Conservation (phyloP, 1,140 invertebrate genomes). For the Aphidius ervi region DNA sequence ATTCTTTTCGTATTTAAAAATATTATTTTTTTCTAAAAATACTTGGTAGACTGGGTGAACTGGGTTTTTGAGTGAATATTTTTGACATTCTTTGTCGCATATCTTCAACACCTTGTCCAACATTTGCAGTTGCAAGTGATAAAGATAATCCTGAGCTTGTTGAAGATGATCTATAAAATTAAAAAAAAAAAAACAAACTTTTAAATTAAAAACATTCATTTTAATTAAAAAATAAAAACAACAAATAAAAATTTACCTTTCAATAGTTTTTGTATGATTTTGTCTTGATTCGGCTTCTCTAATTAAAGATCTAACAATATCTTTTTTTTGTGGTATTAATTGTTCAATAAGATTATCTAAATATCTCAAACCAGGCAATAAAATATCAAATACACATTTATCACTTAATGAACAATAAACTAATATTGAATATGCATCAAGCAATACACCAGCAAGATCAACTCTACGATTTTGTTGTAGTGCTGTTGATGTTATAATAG, state of each 20-base stretch:
- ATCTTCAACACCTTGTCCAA: conserved; percentile 60
- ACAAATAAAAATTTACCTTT: conserved; percentile 38
- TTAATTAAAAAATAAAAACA: background rate
- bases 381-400: conserved; percentile 47
- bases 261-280: conserved; percentile 41
- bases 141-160: conserved; percentile 43
- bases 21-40: conserved; percentile 53
- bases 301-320: conserved; percentile 52
- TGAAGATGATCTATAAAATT: conserved; percentile 37
- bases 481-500: conserved; percentile 57
- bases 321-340: conserved; percentile 50
- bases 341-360: conserved; percentile 53
- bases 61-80: conserved; percentile 57
- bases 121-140: conserved; percentile 49
- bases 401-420: conserved; percentile 60
- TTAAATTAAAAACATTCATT: background rate
- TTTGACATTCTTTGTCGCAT: conserved; percentile 60
- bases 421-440: conserved; percentile 65
- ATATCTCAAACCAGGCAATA: conserved; percentile 54
- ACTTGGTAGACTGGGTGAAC: conserved; percentile 44
- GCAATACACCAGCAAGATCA: conserved; percentile 59
- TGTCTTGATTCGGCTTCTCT: conserved; percentile 54
- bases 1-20: background rate
- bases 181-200: background rate
- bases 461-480: conserved; percentile 57